Conservation (phyloP, 2,888 invertebrate genomes). For the Apoda limacodes region DNA sequence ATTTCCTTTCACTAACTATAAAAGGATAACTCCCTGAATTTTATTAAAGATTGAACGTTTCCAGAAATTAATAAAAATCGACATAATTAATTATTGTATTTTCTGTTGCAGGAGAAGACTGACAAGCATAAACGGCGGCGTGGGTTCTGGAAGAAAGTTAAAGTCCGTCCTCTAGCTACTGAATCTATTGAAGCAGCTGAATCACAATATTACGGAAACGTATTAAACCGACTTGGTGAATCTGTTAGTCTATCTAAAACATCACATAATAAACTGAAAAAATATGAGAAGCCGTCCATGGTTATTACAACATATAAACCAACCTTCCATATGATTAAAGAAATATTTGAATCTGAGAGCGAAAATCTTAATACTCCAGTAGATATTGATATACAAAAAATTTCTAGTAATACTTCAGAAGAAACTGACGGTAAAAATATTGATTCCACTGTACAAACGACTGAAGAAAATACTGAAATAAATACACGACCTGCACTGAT, state of each 20-base stretch:
- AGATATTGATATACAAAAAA: conserved; percentile 42
- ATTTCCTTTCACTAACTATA: too few species aligned
- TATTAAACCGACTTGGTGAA: conserved; percentile 63
- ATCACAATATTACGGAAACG: conserved; percentile 75
- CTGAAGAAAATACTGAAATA: conserved; percentile 28
- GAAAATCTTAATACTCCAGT: conserved; percentile 27
- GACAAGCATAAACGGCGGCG: conserved; percentile 60
- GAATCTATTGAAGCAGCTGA: conserved; percentile 84
- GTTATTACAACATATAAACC: conserved; percentile 55
- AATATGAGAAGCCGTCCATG: conserved; percentile 30
- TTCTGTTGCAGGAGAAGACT: conserved; percentile 36
- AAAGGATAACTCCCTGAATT: conserved; percentile 22
- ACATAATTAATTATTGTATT: conserved; percentile 9
- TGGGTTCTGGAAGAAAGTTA: conserved; percentile 81
- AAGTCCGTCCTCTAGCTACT: conserved; percentile 63
- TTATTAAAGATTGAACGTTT: too few species aligned
- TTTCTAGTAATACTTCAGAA: conserved; percentile 16
- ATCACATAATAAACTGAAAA: conserved; percentile 32
- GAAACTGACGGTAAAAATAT: conserved; percentile 19
- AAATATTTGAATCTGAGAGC: conserved; percentile 31
- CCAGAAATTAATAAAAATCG: too few species aligned
- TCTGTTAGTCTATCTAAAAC: conserved; percentile 29
- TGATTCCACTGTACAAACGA: conserved; percentile 21
- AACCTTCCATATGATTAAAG: conserved; percentile 36
- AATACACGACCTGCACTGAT: conserved; percentile 39